Evolutionary conservation across 2,888 invertebrate genomes (phyloP).

Genomic region (Aspidiotus rigidus): DNA sequence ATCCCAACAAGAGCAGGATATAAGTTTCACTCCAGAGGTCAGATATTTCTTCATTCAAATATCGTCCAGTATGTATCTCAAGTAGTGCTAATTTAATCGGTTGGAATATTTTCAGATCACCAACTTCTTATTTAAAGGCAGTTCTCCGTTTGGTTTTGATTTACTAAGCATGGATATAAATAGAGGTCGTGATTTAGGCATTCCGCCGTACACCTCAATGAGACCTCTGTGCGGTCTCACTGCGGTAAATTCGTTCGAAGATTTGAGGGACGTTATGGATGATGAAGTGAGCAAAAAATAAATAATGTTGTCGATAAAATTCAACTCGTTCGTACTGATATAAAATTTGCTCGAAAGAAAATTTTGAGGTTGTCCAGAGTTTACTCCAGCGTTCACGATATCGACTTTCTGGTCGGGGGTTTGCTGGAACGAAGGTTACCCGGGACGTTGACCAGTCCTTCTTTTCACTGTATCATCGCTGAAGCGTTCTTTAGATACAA

Average conservation of each 20-base stretch:
- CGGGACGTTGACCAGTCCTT: slow-evolving; percentile 86
- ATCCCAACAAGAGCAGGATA: slow-evolving; percentile 35
- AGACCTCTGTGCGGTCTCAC: slow-evolving; percentile 81
- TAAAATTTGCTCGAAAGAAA: slow-evolving; percentile 45
- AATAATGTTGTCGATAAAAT: slow-evolving; percentile 58
- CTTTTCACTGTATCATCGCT: slow-evolving; percentile 87
- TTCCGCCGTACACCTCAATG: slow-evolving; percentile 88
- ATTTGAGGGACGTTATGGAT: slow-evolving; percentile 76
- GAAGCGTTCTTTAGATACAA: slow-evolving; percentile 84
- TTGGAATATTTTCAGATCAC: slow-evolving; percentile 63
- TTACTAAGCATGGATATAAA: slow-evolving; percentile 91
- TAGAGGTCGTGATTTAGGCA: slow-evolving; percentile 79
- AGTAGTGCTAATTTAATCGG: neutral
- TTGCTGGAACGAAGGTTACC: slow-evolving; percentile 82
- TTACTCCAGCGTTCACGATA: slow-evolving; percentile 67
- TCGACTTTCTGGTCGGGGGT: slow-evolving; percentile 90
- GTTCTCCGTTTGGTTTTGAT: slow-evolving; percentile 59
- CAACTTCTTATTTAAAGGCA: slow-evolving; percentile 56
- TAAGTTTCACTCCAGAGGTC: slow-evolving; percentile 36
- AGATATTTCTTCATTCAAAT: neutral
- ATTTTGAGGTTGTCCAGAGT: slow-evolving; percentile 53
- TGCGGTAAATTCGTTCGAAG: slow-evolving; percentile 65
- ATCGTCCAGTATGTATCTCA: neutral
- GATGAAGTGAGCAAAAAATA: slow-evolving; percentile 62
- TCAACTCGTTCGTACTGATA: too few relatives aligned